Evolutionary conservation across 2,113 vertebrate genomes (phyloP).

Genomic region (Physeter macrocephalus): DNA sequence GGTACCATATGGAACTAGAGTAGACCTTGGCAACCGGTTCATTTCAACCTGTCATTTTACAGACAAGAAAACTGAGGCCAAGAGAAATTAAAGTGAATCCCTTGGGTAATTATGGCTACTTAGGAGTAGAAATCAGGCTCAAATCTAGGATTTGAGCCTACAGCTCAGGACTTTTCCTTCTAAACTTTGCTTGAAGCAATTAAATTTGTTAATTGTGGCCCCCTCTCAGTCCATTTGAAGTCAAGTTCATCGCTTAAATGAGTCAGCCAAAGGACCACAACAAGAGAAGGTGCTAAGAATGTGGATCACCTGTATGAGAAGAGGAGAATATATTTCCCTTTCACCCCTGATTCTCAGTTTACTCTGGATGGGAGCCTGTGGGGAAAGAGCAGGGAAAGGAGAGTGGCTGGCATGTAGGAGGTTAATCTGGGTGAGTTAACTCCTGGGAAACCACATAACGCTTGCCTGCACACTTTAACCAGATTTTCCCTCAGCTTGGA

Average conservation of each 20-base stretch:
- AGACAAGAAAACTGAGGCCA: conserved; percentile 12
- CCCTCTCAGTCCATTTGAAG: background rate
- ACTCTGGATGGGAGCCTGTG: background rate
- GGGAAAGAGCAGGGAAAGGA: background rate
- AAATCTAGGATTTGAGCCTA: background rate
- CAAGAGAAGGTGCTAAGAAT: background rate
- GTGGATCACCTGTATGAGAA: background rate
- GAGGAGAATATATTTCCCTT: background rate
- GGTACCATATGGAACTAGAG: background rate
- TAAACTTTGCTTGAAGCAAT: conserved; percentile 15
- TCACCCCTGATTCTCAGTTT: background rate
- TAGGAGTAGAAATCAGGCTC: background rate
- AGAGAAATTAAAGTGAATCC: background rate
- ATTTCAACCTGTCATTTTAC: background rate
- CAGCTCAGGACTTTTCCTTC: background rate
- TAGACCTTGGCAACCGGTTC: background rate
- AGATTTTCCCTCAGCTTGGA: background rate
- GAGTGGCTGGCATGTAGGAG: background rate
- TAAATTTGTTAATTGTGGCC: background rate
- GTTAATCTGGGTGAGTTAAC: background rate
- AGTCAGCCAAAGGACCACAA: background rate
- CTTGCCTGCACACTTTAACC: background rate
- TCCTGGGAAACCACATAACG: background rate
- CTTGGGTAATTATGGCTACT: background rate
- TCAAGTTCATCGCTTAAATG: background rate